These are phyloP conservation scores for Paradisaea rubra DNA, from an alignment of 2,113 vertebrate species.

Conservation along the genomic window DNA sequence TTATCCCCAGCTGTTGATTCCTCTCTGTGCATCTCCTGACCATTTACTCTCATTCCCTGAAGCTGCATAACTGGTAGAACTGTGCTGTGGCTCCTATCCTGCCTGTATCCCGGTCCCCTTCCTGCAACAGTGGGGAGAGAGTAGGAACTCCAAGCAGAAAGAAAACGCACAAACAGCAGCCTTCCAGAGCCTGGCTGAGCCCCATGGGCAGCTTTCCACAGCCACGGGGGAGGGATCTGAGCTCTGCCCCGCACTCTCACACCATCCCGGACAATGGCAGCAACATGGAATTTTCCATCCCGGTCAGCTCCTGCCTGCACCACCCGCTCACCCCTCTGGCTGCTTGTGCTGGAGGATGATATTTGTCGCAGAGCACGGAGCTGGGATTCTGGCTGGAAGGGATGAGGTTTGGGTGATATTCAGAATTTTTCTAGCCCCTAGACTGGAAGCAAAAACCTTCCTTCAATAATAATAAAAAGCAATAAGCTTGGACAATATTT, in stretches of 20 bases:
- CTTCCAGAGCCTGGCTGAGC: background rate
- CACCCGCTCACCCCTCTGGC: background rate
- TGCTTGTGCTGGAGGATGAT: background rate
- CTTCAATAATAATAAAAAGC: conserved; percentile 33
- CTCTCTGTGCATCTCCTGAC: background rate
- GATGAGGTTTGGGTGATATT: conserved; percentile 37
- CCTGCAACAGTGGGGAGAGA: background rate
- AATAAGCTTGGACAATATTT: conserved; percentile 10
- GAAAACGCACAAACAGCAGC: background rate
- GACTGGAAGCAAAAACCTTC: conserved; percentile 32
- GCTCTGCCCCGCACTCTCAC: background rate
- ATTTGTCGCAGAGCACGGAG: background rate
- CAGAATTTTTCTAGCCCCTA: background rate
- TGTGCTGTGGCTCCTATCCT: background rate
- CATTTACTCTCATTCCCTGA: accelerated
- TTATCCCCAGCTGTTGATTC: accelerated
- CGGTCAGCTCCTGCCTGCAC: background rate
- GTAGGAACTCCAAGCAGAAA: background rate
- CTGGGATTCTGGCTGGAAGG: conserved; percentile 14
- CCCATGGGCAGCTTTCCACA: background rate
- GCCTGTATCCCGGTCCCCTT: background rate
- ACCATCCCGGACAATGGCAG: background rate
- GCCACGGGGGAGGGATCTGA: background rate
- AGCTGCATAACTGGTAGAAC: background rate
- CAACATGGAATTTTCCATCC: conserved; percentile 53